Evolutionary conservation across 35 echinoderm and acorn worm genomes (phyloP).

Genomic region (Lytechinus pictus): DNA sequence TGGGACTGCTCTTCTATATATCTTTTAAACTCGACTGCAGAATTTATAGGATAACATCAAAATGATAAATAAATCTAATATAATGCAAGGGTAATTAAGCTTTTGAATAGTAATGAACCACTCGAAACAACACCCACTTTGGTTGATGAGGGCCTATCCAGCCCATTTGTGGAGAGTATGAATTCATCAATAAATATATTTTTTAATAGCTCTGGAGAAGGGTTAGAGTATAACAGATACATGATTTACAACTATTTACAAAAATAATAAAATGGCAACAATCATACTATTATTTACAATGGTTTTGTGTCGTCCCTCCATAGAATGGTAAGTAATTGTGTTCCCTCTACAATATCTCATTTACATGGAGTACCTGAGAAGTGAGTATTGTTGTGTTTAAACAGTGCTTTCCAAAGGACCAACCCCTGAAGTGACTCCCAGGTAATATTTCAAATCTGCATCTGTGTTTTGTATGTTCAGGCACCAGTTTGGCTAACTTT

Average conservation of each 20-base stretch:
- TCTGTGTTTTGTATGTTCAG: neutral
- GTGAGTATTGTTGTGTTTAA: neutral
- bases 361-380: neutral
- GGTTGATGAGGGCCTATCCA: no score
- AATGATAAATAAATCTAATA: no score
- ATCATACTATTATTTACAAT: neutral
- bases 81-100: no score
- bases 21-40: no score
- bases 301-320: no score
- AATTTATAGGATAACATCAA: no score
- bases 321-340: no score
- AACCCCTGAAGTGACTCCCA: neutral
- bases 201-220: neutral
- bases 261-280: neutral
- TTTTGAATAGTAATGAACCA: no score
- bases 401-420: neutral
- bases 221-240: neutral
- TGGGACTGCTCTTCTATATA: no score
- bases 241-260: neutral
- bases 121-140: no score
- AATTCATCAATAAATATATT: no score
- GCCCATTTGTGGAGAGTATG: no score
- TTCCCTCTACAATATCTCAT: neutral
- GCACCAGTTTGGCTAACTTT: neutral
- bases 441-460: conserved; percentile 1